Percentiles rank a stretch among this genome's conserved stretches.
These are phyloP conservation scores for Gnathonemus longibarbis DNA, from an alignment of 2,113 vertebrate species.

Conservation along the genomic window DNA sequence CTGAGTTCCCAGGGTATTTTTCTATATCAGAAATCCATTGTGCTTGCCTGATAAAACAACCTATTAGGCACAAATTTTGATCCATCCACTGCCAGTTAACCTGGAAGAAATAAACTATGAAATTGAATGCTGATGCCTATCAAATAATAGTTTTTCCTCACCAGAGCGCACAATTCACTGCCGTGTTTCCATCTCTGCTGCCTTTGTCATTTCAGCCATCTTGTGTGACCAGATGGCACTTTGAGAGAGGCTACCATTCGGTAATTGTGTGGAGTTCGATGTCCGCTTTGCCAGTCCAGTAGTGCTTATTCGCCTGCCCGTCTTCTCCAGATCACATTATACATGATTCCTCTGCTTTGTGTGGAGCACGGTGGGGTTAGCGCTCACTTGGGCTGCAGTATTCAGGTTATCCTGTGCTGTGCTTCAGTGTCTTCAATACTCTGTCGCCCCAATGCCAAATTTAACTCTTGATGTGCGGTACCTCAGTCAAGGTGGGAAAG, in stretches of 20 bases:
- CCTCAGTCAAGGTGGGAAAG: not conserved
- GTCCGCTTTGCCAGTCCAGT: not conserved
- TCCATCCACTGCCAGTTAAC: slow-evolving; percentile 33
- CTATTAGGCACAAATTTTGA: slow-evolving; percentile 43
- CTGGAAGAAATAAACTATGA: slow-evolving; percentile 18
- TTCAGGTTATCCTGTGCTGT: not conserved
- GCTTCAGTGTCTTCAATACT: not conserved
- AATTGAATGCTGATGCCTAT: slow-evolving; percentile 13
- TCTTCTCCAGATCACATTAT: not conserved
- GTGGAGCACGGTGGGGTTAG: not conserved
- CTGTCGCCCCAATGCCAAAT: not conserved
- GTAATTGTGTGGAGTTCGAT: not conserved
- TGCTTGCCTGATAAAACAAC: slow-evolving; percentile 54
- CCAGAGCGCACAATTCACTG: not conserved
- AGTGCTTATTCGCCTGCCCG: not conserved
- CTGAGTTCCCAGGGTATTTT: slow-evolving; percentile 54
- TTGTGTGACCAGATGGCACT: not conserved
- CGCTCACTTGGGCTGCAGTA: not conserved
- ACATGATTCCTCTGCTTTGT: not conserved
- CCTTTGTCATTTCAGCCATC: not conserved
- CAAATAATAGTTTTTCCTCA: slow-evolving; percentile 12
- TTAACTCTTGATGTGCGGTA: not conserved
- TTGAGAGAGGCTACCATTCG: not conserved
- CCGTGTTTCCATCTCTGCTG: not conserved
- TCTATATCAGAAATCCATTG: slow-evolving; percentile 70